Evolutionary conservation across 2,888 invertebrate genomes (phyloP), one percentile per base, ranked within the genome.

Genomic region (Drosophila tanythrix): DNA sequence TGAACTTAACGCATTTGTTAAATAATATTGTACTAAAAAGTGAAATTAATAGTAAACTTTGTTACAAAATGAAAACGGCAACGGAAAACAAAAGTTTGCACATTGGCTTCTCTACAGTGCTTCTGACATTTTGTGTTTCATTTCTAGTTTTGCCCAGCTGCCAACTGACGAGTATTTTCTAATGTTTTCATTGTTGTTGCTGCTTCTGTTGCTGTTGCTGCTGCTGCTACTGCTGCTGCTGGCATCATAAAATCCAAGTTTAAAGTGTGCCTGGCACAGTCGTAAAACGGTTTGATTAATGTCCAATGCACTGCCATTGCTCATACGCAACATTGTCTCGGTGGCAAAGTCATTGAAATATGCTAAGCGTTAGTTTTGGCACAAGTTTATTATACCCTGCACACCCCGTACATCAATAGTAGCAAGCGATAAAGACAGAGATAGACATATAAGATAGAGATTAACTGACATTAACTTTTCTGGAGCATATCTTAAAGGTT

Each of bases 261-360:
- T 36, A 52, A 50, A 60, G 33, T 50, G 35, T 59, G 65, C 52
- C 62, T 61, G 67, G 21, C 46, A 46, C 33, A 38, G 53, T 53
- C 58, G 53, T 76, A 61, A 76, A 80, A 70, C 36, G 56, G 58
- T 29, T 70, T 50, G 56, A 27, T 61, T 78, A 46, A 71, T 68
- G 68, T 52, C 36, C 51, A 35, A 59, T 15, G 58, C 33, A n/a
- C 18, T 51, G 29, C 35, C 80, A 83, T 83, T 71, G 66, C 76
- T 50, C 76, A 88, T 81, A 88, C 72, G 86, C 81, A 59, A 72
- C 65, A 68, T 79, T 72, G 81, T 62, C 21, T 38, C 56, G 25
- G 13, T 31, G 29, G 29, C 33, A 55, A 62, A 33, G 55, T 7
- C 59, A 31, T 10, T 21, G 40, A 52, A 53, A 27, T 51, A 55